phyloP scores from a whole-genome alignment of 2,888 invertebrate species.

The Andrena marginata region DNA sequence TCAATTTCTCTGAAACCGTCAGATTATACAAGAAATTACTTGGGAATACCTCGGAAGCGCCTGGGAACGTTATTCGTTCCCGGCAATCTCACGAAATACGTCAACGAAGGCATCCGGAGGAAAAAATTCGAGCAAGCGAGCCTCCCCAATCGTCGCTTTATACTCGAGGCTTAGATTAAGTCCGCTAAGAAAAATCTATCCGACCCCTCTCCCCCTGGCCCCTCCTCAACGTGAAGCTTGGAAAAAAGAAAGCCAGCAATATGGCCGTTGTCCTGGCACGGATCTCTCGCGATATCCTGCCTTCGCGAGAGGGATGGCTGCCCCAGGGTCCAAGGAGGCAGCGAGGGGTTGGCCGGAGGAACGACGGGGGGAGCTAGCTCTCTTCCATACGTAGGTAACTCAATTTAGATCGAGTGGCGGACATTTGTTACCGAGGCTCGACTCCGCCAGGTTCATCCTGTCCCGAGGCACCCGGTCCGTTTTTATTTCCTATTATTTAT shows the following conservation, averaged over 20 bases:
- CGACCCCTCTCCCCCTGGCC: constrained; percentile 53
- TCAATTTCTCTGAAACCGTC: constrained; percentile 39
- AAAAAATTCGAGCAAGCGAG: constrained; percentile 55
- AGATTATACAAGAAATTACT: neutral
- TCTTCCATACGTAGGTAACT: constrained; percentile 81
- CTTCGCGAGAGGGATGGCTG: constrained; percentile 69
- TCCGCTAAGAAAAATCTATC: constrained; percentile 84
- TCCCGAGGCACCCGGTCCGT: constrained; percentile 70
- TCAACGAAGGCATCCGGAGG: constrained; percentile 33
- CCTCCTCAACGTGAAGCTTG: constrained; percentile 41
- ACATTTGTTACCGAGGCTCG: constrained; percentile 83
- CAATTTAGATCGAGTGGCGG: constrained; percentile 85
- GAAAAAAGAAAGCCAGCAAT: constrained; percentile 79
- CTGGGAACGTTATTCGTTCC: neutral
- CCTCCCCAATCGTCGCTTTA: constrained; percentile 78
- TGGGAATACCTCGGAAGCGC: neutral
- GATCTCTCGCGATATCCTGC: constrained; percentile 77
- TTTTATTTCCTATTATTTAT: constrained; percentile 85
- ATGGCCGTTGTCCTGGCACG: constrained; percentile 80
- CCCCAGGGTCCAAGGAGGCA: constrained; percentile 69
- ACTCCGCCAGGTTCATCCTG: constrained; percentile 70
- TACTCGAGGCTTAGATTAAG: constrained; percentile 84
- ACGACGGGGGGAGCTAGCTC: constrained; percentile 48
- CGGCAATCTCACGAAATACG: constrained; percentile 16
- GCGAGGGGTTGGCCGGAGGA: constrained; percentile 49